Percentiles rank a stretch among this genome's conserved stretches.
Evolutionary conservation across 2,113 vertebrate species (phyloP).

Genomic region (Scopus umbretta): DNA sequence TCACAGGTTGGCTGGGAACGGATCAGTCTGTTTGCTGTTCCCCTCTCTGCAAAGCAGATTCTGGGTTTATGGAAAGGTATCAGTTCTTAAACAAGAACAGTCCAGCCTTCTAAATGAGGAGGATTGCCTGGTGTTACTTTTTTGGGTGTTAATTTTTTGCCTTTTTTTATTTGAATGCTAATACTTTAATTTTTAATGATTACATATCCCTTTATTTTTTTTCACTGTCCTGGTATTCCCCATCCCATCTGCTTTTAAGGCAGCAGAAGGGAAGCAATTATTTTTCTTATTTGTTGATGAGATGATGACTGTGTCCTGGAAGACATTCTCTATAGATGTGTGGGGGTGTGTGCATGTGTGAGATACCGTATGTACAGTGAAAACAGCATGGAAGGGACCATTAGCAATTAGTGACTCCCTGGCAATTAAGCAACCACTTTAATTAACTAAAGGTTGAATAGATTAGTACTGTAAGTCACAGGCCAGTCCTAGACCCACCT

Average conservation of each 20-base stretch:
- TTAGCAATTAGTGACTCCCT: neutral
- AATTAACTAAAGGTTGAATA: neutral
- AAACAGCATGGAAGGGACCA: neutral
- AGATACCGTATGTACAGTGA: neutral
- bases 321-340: neutral
- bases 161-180: neutral
- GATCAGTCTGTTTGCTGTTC: neutral
- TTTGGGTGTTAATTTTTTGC: neutral
- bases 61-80: neutral
- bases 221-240: neutral
- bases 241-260: neutral
- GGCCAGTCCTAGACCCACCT: neutral
- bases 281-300: neutral
- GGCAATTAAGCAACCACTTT: neutral
- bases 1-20: neutral
- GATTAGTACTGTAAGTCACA: neutral
- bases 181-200: neutral
- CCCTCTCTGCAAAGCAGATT: neutral
- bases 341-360: neutral
- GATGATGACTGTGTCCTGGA: conserved; percentile 6
- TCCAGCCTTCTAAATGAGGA: neutral
- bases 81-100: neutral
- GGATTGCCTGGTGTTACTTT: neutral
- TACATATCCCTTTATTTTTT: conserved; percentile 9
- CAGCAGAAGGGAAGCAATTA: conserved; percentile 9